Evolutionary conservation across 2,888 invertebrate genomes (phyloP).

Genomic region (Stenichneumon culpator): DNA sequence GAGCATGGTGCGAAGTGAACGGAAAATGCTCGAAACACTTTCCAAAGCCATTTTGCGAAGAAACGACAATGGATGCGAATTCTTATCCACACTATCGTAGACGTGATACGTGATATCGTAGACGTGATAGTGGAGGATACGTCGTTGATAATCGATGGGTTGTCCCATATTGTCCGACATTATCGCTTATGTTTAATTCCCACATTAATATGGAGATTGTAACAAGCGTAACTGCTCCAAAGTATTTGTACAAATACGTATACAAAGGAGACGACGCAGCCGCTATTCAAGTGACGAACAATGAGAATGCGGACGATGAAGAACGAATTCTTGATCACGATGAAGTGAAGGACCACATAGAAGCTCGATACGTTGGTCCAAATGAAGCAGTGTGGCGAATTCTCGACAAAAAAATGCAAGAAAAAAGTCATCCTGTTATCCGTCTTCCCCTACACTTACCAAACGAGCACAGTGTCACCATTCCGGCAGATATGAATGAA

Average conservation of each 20-base stretch:
- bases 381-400: not conserved
- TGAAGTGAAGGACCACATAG: not conserved
- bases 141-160: too few relatives aligned
- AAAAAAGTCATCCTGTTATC: too few relatives aligned
- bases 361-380: not conserved
- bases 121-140: not conserved
- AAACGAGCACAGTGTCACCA: too few relatives aligned
- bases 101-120: not conserved
- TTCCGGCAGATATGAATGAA: too few relatives aligned
- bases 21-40: not conserved
- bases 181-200: too few relatives aligned
- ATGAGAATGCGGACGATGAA: not conserved
- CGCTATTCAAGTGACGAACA: not conserved
- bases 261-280: too few relatives aligned
- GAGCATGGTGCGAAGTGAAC: not conserved
- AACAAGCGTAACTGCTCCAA: too few relatives aligned
- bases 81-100: not conserved
- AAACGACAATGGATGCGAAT: not conserved
- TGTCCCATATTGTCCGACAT: too few relatives aligned
- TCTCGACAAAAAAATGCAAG: not conserved
- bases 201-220: too few relatives aligned
- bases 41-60: not conserved
- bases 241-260: too few relatives aligned
- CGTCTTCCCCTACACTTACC: too few relatives aligned
- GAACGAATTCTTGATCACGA: not conserved